Evolutionary conservation across 2,888 invertebrate species (phyloP).

Genomic region (Spicauda simplicius): DNA sequence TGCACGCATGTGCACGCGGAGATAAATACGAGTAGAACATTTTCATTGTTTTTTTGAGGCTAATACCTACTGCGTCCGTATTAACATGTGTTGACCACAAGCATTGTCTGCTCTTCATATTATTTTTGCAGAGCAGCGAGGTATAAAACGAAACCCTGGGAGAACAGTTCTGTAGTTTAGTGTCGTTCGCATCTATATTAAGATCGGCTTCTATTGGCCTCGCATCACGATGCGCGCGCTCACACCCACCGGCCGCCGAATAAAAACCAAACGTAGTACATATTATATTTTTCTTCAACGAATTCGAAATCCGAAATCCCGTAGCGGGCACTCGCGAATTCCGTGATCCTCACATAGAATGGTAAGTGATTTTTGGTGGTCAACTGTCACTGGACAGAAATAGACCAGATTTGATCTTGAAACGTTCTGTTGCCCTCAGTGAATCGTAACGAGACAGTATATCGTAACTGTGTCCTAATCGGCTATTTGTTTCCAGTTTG

Average conservation of each 20-base stretch:
- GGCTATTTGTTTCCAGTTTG: conserved; percentile 66
- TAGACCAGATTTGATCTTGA: conserved; percentile 52
- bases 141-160: conserved; percentile 73
- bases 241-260: conserved; percentile 65
- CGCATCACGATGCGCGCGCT: conserved; percentile 70
- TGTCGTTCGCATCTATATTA: conserved; percentile 77
- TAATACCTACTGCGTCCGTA: too few species aligned
- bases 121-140: conserved; percentile 48
- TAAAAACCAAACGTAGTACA: conserved; percentile 79
- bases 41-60: conserved; percentile 42
- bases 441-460: conserved; percentile 45
- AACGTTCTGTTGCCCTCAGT: conserved; percentile 39
- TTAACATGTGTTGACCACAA: conserved; percentile 55
- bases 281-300: conserved; percentile 76
- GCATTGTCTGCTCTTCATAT: conserved; percentile 46
- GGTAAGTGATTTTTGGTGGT: conserved; percentile 51
- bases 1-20: conserved; percentile 42
- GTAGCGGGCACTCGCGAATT: conserved; percentile 31
- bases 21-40: conserved; percentile 35
- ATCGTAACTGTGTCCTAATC: conserved; percentile 47
- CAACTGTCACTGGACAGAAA: conserved; percentile 45
- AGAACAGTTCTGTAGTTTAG: conserved; percentile 64
- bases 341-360: conserved; percentile 45
- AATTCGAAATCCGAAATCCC: conserved; percentile 51
- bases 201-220: conserved; percentile 73